Evolutionary conservation across 2,113 vertebrate species (phyloP).

Genomic region (Caranx melampygus): DNA sequence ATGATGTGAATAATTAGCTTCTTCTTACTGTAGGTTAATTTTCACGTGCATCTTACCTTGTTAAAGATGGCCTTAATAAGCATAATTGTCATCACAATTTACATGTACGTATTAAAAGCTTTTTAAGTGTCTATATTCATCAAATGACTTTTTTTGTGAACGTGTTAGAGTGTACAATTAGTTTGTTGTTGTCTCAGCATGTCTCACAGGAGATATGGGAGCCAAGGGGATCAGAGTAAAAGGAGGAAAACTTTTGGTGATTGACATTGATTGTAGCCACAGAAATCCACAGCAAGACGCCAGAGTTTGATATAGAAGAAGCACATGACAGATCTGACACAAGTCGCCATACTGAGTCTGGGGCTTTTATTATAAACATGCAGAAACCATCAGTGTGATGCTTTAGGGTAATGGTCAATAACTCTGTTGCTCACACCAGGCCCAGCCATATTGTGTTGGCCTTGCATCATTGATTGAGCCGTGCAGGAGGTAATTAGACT

Average conservation of each 20-base stretch:
- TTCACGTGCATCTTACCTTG: not conserved
- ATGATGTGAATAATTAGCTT: slow-evolving; percentile 3
- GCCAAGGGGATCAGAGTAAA: slow-evolving; percentile 21
- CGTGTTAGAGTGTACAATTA: not conserved
- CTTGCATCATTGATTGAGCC: slow-evolving; percentile 82
- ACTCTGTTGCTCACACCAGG: slow-evolving; percentile 63
- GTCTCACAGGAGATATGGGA: slow-evolving; percentile 2
- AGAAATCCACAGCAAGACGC: slow-evolving; percentile 58
- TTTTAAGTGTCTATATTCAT: not conserved
- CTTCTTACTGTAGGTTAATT: slow-evolving; percentile 1
- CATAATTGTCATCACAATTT: not conserved
- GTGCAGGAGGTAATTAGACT: slow-evolving; percentile 80
- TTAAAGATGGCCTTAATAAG: not conserved
- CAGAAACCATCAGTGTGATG: slow-evolving; percentile 68
- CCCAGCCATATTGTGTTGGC: slow-evolving; percentile 72
- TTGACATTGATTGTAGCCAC: slow-evolving; percentile 71
- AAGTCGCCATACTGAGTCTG: slow-evolving; percentile 49
- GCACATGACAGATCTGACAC: slow-evolving; percentile 56
- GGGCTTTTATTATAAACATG: slow-evolving; percentile 67
- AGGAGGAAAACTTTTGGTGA: slow-evolving; percentile 58
- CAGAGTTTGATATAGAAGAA: slow-evolving; percentile 48
- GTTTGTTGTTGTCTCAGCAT: slow-evolving; percentile 2
- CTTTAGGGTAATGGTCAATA: slow-evolving; percentile 76
- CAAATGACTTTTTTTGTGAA: not conserved
- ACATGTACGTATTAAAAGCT: not conserved